phyloP scores from a whole-genome alignment of 2,888 invertebrate species.

The Agrotis clavis region DNA sequence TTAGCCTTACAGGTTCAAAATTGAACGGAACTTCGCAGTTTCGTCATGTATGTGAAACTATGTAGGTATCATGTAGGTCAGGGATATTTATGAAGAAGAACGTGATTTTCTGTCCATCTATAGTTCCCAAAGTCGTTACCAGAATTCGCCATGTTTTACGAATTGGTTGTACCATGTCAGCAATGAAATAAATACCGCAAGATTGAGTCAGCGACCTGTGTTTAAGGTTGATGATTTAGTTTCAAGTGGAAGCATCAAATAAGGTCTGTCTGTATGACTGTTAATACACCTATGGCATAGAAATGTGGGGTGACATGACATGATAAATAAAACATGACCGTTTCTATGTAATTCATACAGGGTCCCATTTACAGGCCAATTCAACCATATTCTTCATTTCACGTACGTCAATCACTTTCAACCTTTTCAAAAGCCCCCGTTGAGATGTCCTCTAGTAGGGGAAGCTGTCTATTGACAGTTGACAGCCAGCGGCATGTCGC shows the following conservation, averaged over 20 bases:
- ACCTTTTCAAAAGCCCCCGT: slow-evolving; percentile 67
- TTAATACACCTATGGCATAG: background rate
- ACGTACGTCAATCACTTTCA: slow-evolving; percentile 64
- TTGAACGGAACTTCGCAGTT: slow-evolving; percentile 48
- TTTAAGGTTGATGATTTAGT: background rate
- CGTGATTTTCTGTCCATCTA: slow-evolving; percentile 21
- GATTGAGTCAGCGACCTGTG: background rate
- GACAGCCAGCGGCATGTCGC: slow-evolving; percentile 54
- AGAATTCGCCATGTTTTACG: background rate
- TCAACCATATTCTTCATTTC: slow-evolving; percentile 46
- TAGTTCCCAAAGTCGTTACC: background rate
- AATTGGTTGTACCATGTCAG: slow-evolving; percentile 8
- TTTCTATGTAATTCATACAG: slow-evolving; percentile 10
- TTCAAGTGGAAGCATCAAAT: background rate
- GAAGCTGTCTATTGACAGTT: slow-evolving; percentile 72
- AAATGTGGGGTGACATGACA: slow-evolving; percentile 16
- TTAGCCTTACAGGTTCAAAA: slow-evolving; percentile 55
- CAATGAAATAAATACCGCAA: background rate
- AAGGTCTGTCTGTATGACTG: background rate
- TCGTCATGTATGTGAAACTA: slow-evolving; percentile 42
- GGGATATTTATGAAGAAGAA: slow-evolving; percentile 19
- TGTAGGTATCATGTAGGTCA: slow-evolving; percentile 23
- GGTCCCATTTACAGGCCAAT: slow-evolving; percentile 27
- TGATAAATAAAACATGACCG: slow-evolving; percentile 27
- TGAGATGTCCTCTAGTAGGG: slow-evolving; percentile 63